These are phyloP conservation scores for Tachina grossa DNA, from an alignment of 2,888 invertebrate genomes.

Conservation along the genomic window DNA sequence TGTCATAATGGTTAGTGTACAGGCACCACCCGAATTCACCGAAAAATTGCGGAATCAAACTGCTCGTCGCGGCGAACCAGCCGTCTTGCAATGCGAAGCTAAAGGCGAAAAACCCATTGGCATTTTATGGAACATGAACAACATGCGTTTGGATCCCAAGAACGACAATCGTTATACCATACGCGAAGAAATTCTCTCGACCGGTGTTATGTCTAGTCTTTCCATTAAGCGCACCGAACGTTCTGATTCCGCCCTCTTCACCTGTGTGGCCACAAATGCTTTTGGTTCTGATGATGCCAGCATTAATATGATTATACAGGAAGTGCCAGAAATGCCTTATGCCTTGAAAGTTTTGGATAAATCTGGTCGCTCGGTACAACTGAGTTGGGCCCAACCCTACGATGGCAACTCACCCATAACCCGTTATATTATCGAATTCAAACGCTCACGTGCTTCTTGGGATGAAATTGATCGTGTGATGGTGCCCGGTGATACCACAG, in stretches of 20 bases:
- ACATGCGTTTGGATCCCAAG: constrained; percentile 94
- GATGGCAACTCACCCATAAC: constrained; percentile 95
- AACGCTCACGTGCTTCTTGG: constrained; percentile 92
- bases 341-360: constrained; percentile 95
- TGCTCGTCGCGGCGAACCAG: constrained; percentile 94
- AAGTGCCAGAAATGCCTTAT: constrained; percentile 91
- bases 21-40: constrained; percentile 97
- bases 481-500: constrained; percentile 94
- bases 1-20: constrained; percentile 95
- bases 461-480: constrained; percentile 94
- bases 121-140: constrained; percentile 97
- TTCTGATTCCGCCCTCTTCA: constrained; percentile 94
- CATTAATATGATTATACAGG: constrained; percentile 97
- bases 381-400: constrained; percentile 96
- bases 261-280: constrained; percentile 96
- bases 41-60: constrained; percentile 96
- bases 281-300: constrained; percentile 97
- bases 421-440: constrained; percentile 95
- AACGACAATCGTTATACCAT: constrained; percentile 93
- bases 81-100: constrained; percentile 95
- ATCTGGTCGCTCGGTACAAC: constrained; percentile 93
- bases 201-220: constrained; percentile 93
- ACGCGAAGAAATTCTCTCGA: constrained; percentile 92
- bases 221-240: constrained; percentile 95
- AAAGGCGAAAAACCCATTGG: constrained; percentile 97